Base-by-base conservation (phyloP, 1,140 invertebrate genomes). In the Zaprionus ornatus region DNA sequence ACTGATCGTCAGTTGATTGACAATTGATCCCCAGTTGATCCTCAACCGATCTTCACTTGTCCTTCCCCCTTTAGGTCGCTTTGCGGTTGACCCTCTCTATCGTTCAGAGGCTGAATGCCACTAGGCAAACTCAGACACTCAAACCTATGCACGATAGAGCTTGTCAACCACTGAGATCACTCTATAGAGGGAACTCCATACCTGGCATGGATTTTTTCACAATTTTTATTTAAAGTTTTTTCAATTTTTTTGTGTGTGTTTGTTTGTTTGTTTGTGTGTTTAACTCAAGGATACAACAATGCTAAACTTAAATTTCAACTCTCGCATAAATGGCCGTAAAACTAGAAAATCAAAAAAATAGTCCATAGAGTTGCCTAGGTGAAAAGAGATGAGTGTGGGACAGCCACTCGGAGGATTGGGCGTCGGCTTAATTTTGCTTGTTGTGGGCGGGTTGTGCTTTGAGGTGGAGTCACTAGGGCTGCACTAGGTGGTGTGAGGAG, bases 81-180 rank as follows among this genome's bases (percentile, higher is more conserved):
- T 70, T 68, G 40, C 37, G 74, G 69, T 82, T 74, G 52, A 74
- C 78, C 70, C 81, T 77, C 80, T 79, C 82, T 74, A 90, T 56
- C 90, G 82, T 80, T 59, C 82, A 79, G 50, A 77, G 76, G 74
- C 65, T 90, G 90, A 91, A 87, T 91, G 90, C 59, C 45, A 74
- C 35, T 76, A 42, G 52, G 10, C 25, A 73, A 74, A 70, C 48
- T 60, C 45, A 66, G 72, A 79, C 85, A 91, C 78, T 87, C 90
- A 79, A 90, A 87, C 79, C 74, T 70, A 45, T 74, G 85, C 90
- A 91, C 90, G 85, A 90, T 83, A 71, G 75, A 88, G 80, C 35
- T 55, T 45, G 77, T 73, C 56, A 68, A 48, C 69, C 23, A 23
- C 23, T n/a, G n/a, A 32, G n/a, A 25, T 27, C 0, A 9, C 17